These are phyloP conservation scores for Hofmannophila pseudospretella DNA, from an alignment of 2,888 invertebrate species.

Conservation along the genomic window DNA sequence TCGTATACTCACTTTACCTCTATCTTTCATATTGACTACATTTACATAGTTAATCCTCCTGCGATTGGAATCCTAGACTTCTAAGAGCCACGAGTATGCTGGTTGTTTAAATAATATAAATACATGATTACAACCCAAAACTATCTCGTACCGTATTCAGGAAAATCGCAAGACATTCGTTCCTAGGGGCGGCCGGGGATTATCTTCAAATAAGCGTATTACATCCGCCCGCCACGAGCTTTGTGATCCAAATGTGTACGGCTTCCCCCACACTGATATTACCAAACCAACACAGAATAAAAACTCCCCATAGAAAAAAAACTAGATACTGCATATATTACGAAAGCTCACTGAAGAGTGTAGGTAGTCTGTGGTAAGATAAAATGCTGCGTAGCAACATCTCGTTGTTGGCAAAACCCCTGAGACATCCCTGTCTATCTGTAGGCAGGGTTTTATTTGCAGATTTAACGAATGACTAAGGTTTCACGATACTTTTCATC, in stretches of 20 bases:
- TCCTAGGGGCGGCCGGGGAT: conserved; percentile 38
- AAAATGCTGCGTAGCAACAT: conserved; percentile 14
- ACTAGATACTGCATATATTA: neutral
- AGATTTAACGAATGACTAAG: conserved; percentile 47
- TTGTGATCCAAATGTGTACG: conserved; percentile 58
- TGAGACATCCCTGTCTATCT: conserved; percentile 38
- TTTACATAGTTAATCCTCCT: no score
- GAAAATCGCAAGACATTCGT: conserved; percentile 40
- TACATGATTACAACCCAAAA: conserved; percentile 7
- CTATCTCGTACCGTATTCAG: conserved; percentile 20
- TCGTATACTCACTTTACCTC: no score
- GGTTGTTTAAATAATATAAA: no score
- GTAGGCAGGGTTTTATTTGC: conserved; percentile 44
- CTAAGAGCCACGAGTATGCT: no score
- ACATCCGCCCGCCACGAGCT: conserved; percentile 46
- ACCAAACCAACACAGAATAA: neutral
- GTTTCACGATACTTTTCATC: conserved; percentile 42
- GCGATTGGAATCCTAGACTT: no score
- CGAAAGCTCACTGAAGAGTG: neutral
- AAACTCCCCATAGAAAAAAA: neutral
- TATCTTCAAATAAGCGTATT: conserved; percentile 70
- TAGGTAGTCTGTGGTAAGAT: conserved; percentile 21
- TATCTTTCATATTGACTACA: no score
- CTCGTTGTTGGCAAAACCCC: conserved; percentile 27
- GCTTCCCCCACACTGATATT: conserved; percentile 27